These are phyloP conservation scores for Mugil cephalus DNA, from an alignment of 2,113 vertebrate species.

Conservation along the genomic window DNA sequence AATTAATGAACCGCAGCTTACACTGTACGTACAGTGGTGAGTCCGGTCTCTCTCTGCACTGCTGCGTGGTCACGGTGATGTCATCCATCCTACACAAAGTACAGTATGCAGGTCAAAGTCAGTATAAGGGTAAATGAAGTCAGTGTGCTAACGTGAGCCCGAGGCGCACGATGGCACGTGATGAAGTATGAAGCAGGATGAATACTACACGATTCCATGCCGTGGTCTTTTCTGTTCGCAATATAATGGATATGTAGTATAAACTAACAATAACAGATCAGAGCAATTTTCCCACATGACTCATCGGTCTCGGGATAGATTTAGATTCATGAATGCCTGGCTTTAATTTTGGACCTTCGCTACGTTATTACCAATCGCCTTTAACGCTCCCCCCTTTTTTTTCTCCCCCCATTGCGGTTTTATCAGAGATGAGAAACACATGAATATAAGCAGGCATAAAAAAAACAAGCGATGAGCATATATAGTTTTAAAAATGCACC, in stretches of 20 bases:
- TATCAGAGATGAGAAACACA: constrained; percentile 4
- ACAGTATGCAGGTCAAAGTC: constrained; percentile 20
- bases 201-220: not conserved
- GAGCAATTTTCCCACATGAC: constrained; percentile 2
- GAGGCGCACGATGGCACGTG: not conserved
- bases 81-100: constrained; percentile 25
- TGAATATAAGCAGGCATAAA: not conserved
- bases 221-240: not conserved
- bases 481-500: constrained; percentile 6
- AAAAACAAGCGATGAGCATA: constrained; percentile 1
- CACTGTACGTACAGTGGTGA: not conserved
- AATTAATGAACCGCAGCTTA: constrained; percentile 40
- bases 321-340: constrained; percentile 12
- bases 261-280: constrained; percentile 19
- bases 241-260: too few species aligned
- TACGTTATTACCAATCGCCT: constrained; percentile 1
- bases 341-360: constrained; percentile 38
- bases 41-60: constrained; percentile 5
- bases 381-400: constrained; percentile 13
- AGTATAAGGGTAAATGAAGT: constrained; percentile 38
- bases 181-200: not conserved
- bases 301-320: constrained; percentile 28
- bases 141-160: constrained; percentile 2
- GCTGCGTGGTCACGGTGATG: constrained; percentile 14
- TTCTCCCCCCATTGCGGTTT: not conserved